Base-by-base conservation (phyloP, 1,140 invertebrate species). In the Eciton burchellii region DNA sequence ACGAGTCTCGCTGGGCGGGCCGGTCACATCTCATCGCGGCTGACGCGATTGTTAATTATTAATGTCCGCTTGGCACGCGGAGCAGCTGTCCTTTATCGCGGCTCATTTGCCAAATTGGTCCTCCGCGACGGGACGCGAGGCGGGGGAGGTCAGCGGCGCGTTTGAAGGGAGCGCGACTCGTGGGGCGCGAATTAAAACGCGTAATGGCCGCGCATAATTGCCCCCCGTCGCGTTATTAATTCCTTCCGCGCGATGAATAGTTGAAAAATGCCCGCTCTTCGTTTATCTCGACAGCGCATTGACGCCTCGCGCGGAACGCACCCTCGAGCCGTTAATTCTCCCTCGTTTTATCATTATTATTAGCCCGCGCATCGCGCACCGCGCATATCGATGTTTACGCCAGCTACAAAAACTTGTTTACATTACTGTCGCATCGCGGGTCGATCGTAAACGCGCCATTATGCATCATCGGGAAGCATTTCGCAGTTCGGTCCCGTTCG, bases 41-140 rank as follows among this genome's bases (percentile, higher is more conserved):
- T 76, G 59, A 76, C 60, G 45, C 52, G 65, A 76, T 76, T 76
- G 65, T 76, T 29, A 74, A 82, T 82, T 82, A 82, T 76, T 83
- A 83, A 83, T 65, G 81, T 56, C 47, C 60, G 72, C 66, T 77
- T 66, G 73, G 35, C 35, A 35, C 59, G 57, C 47, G 81, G 73
- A 77, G 56, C 72, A 66, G 72, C 56, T 83, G 60, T 81, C 76
- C 65, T 81, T 71, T 81, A 81, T 81, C 76, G 66, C 52, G 49
- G 65, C 76, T 57, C 65, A 71, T 81, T 81, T 81, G 62, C 76
- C 76, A 81, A 81, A 81, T 71, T 81, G 70, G 59, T 45, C 43
- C 73, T 62, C 59, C 9, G 56, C 70, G 35, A 35, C 52, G 35
- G 4, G n/a, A 52, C n/a, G n/a, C n/a, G n/a, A n/a, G n/a, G n/a